Base-by-base conservation (phyloP, 2,113 vertebrate genomes). In the Pterocles orientalis region DNA sequence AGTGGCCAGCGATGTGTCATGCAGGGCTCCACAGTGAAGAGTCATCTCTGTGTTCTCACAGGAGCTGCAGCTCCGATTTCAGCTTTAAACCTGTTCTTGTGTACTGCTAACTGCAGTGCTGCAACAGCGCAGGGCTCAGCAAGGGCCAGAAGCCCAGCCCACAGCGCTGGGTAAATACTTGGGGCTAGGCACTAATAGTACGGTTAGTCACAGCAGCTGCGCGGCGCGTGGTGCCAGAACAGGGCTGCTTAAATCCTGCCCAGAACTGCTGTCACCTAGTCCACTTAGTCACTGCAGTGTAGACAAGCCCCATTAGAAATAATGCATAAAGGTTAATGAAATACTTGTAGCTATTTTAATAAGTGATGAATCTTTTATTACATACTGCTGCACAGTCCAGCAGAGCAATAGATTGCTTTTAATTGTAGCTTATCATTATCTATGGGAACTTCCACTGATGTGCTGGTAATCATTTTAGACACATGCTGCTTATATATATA, bases 301-400 rank as follows among this genome's bases (percentile, higher is more conserved):
- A 91, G 91, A 77, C 48, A 45, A 69, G 57, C 83, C 77, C 83
- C 77, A 65, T 76, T 89, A 94, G 95, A 93, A 96, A 95, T 93
- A 94, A 96, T 91, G 92, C 90, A 94, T 92, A 90, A 95, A 96
- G 82, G 95, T 95, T 96, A 97, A 97, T 94, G 71, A 92, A 96
- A 92, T 88, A 95, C 86, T 95, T 93, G 94, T 92, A 95, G 82
- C 88, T 94, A 36, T 92, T 96, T 95, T 94, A 95, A 84, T 96
- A 94, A 95, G 88, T 33, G 64, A 92, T 96, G 94, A 94, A 91
- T 96, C 94, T 96, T 96, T 96, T 86, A 96, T 95, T 94, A 61
- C 93, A 61, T 19, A 82, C 91, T 84, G 72, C 71, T 89, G 69
- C 57, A 53, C 77, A 93, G 86, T 95, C 94, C 92, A 97, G 86